phyloP scores from a whole-genome alignment of 2,113 vertebrate species.

The Azemiops feae region DNA sequence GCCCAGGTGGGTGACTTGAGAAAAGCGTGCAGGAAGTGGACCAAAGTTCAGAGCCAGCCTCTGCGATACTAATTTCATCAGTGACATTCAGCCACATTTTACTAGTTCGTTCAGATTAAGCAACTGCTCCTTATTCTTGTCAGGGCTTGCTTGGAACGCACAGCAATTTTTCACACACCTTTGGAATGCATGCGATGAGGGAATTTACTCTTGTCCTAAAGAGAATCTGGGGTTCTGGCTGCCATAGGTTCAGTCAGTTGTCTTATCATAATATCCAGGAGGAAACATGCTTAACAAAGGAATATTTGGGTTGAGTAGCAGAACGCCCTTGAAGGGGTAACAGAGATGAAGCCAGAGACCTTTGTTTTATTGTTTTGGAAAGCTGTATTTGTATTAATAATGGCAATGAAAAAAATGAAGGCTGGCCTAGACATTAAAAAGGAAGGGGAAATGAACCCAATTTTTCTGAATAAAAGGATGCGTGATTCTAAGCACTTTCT shows the following conservation, averaged over 20 bases:
- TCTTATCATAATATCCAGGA: not conserved
- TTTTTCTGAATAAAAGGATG: not conserved
- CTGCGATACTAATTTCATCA: not conserved
- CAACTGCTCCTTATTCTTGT: not conserved
- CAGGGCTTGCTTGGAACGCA: not conserved
- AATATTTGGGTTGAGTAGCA: not conserved
- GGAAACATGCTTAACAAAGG: not conserved
- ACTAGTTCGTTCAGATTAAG: not conserved
- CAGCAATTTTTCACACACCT: not conserved
- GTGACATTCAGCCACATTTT: not conserved
- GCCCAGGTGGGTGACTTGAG: constrained; percentile 78
- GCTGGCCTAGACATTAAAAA: not conserved
- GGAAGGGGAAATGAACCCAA: too few relatives aligned
- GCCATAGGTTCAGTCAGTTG: too few relatives aligned
- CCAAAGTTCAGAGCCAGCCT: not conserved
- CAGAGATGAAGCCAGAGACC: not conserved
- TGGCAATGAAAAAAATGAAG: not conserved
- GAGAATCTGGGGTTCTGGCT: not conserved
- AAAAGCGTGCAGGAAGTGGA: not conserved
- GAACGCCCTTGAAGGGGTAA: not conserved
- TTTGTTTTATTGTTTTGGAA: not conserved
- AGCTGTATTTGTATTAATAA: not conserved
- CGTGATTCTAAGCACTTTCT: not conserved
- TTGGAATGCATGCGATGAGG: not conserved
- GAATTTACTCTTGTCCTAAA: not conserved